These are phyloP conservation scores for Dasyurus viverrinus DNA, from an alignment of 2,113 vertebrate genomes.

Conservation along the genomic window DNA sequence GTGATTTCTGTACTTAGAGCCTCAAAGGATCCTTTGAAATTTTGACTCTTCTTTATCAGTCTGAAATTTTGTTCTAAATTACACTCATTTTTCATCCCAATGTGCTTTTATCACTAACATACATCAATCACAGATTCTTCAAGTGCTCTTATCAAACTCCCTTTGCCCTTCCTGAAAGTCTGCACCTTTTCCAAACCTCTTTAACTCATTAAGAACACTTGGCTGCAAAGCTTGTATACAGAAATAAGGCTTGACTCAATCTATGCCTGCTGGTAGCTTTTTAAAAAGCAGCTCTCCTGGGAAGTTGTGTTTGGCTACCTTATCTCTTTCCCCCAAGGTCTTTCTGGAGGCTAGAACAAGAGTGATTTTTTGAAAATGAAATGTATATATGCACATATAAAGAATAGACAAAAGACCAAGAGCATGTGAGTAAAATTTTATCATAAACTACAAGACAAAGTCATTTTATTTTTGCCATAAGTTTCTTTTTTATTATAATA, in stretches of 20 bases:
- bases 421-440: background rate
- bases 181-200: background rate
- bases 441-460: background rate
- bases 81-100: constrained; percentile 45
- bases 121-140: background rate
- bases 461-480: background rate
- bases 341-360: background rate
- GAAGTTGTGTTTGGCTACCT: background rate
- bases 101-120: constrained; percentile 50
- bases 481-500: no score
- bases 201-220: background rate
- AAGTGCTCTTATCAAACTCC: background rate
- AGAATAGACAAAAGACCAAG: background rate
- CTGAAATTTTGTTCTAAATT: constrained; percentile 73
- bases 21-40: constrained; percentile 17
- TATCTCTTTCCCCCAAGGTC: background rate
- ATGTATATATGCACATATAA: no score
- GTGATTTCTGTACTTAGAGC: background rate
- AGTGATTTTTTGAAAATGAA: background rate
- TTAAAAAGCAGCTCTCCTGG: background rate
- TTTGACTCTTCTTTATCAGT: constrained; percentile 62
- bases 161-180: background rate
- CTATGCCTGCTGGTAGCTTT: background rate
- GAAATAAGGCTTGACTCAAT: background rate
- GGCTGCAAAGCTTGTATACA: background rate